Conservation (phyloP, 1,140 invertebrate genomes). For the Pantala flavescens region DNA sequence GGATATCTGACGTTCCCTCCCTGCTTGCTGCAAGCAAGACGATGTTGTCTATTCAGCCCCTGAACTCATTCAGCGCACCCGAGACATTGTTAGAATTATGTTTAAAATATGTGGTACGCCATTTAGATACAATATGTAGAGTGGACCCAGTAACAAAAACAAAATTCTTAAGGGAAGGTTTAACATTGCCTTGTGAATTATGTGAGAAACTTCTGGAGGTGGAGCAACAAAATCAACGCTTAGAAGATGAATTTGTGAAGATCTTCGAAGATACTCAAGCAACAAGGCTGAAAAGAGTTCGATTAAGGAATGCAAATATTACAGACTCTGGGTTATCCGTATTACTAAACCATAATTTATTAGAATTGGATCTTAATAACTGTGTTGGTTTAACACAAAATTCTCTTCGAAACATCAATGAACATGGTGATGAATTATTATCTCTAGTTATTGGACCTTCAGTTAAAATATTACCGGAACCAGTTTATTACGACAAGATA, state of each 20-base stretch:
- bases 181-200: slow-evolving; percentile 56
- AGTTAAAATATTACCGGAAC: slow-evolving; percentile 22
- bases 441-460: slow-evolving; percentile 33
- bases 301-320: slow-evolving; percentile 56
- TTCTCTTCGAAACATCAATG: slow-evolving; percentile 48
- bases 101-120: slow-evolving; percentile 49
- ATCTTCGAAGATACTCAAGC: slow-evolving; percentile 55
- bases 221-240: slow-evolving; percentile 39
- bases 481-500: slow-evolving; percentile 4
- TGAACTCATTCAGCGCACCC: slow-evolving; percentile 25
- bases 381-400: slow-evolving; percentile 52
- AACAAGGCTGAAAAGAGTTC: slow-evolving; percentile 58
- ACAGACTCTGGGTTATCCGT: slow-evolving; percentile 55
- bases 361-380: slow-evolving; percentile 59
- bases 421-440: slow-evolving; percentile 30
- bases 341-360: slow-evolving; percentile 57
- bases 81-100: slow-evolving; percentile 48
- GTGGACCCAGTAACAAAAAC: slow-evolving; percentile 30
- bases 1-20: no score
- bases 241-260: slow-evolving; percentile 53
- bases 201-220: slow-evolving; percentile 56
- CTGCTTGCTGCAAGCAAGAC: background rate
- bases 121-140: slow-evolving; percentile 47
- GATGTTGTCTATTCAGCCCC: slow-evolving; percentile 20
- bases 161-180: slow-evolving; percentile 37